Conservation (phyloP, 2,888 invertebrate genomes). For the Thymelicus acteon region DNA sequence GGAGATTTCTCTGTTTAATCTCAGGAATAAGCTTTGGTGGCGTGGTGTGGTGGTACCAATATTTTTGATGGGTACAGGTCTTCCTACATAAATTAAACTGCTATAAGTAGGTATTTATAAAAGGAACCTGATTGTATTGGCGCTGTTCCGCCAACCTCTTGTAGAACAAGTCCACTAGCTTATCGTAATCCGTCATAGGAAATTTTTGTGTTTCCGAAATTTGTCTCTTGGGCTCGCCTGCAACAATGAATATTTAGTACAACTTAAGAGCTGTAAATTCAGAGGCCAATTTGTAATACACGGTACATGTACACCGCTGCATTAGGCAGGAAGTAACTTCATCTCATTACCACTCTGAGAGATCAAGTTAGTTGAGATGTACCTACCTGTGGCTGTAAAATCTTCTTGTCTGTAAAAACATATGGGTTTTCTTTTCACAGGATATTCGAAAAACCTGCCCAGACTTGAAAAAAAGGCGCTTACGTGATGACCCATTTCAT, state of each 20-base stretch:
- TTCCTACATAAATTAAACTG: no score
- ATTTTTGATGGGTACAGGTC: no score
- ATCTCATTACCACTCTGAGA: no score
- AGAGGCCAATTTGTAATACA: no score
- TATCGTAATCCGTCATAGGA: conserved; percentile 79
- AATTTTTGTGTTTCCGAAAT: conserved; percentile 54
- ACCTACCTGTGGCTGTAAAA: conserved; percentile 81
- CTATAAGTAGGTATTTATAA: no score
- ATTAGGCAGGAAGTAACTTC: no score
- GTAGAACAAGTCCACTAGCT: conserved; percentile 81
- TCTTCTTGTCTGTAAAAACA: conserved; percentile 85
- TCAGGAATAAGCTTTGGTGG: no score
- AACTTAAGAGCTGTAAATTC: no score
- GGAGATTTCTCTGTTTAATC: no score
- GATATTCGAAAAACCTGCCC: conserved; percentile 82
- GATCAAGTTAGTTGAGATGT: no score
- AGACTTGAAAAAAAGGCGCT: conserved; percentile 73
- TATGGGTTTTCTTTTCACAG: conserved; percentile 84
- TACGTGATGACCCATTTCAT: conserved; percentile 76
- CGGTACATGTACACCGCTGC: no score
- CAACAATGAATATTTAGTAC: background rate
- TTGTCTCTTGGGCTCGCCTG: conserved; percentile 67
- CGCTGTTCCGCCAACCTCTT: conserved; percentile 78
- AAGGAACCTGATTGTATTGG: conserved; percentile 70
- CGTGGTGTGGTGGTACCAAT: no score